Evolutionary conservation across 2,797 vertebrate species (phyloP), one percentile per base, ranked within the genome.

Genomic region (Lagocephalus sceleratus): DNA sequence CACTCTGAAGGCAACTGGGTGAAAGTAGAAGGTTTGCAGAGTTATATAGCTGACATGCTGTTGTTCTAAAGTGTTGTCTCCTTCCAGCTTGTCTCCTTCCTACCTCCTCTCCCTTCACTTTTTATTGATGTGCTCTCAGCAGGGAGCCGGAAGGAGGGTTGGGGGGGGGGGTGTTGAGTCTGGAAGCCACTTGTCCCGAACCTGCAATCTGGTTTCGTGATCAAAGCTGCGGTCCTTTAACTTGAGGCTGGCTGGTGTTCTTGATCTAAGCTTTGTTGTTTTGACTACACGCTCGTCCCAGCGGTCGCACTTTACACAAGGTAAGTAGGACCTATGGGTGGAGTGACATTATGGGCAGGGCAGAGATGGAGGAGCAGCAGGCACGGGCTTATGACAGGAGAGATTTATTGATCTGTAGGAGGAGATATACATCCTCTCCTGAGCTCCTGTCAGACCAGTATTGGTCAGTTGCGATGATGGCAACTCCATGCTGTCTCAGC

Each of bases 211-310:
- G 76, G 77, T 86, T 83, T 81, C 77, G 55, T 53, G 75, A 87
- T 85, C 81, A 89, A 87, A 86, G 82, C 78, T 68, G 55, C 20
- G 66, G 54, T 75, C 75, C 38, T 50, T 73, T 73, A 63, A 66
- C 75, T 58, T 58, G 65, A 62, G 75, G 61, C 63, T 45, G 14
- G 10, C 15, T 26, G 7, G 50, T 47, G 78, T 78, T 74, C 78
- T 51, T 16, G 54, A 60, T 66, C 20, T 23, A 9, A 75, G 68
- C 73, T 62, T 76, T 84, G 76, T 73, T 78, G 68, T 79, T 75
- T 44, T 20, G 17, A 69, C 46, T 35, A 19, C 2, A 20, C 62
- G 41, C 66, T 10, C 23, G 55, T 54, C 48, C 56, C 58, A 38
- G 60, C 1, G 51, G 63, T 55, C 75, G 71, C 68, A 54, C 52